A percentile compares a stretch with the other conserved stretches of the same genome.
phyloP scores from a whole-genome alignment of 2,113 vertebrate genomes.

The Corapipo altera region DNA sequence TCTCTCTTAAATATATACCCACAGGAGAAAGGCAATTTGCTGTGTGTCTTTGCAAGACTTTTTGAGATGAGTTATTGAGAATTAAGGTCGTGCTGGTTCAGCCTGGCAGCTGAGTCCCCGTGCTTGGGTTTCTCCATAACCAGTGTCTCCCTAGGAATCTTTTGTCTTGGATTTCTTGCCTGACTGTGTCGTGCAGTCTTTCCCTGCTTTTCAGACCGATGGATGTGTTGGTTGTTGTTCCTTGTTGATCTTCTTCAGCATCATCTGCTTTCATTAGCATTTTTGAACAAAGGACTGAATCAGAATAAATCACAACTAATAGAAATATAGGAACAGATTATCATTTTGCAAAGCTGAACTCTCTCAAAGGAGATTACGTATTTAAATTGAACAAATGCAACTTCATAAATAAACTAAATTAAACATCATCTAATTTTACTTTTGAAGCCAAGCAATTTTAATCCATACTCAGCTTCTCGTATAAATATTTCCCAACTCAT shows the following conservation, averaged over 20 bases:
- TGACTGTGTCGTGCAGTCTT: neutral
- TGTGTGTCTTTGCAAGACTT: neutral
- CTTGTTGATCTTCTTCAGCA: neutral
- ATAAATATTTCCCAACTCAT: slow-evolving; percentile 51
- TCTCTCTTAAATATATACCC: neutral
- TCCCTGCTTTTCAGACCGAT: neutral
- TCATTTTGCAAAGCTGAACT: slow-evolving; percentile 45
- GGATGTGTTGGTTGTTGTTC: neutral
- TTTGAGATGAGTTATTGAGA: neutral
- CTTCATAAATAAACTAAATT: slow-evolving; percentile 66
- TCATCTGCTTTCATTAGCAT: slow-evolving; percentile 59
- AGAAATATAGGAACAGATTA: slow-evolving; percentile 59
- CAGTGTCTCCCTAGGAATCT: neutral
- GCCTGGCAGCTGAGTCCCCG: neutral
- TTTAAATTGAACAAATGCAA: slow-evolving; percentile 64
- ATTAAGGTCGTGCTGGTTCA: neutral
- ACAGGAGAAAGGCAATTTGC: slow-evolving; percentile 3
- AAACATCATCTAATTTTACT: slow-evolving; percentile 61
- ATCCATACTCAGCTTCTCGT: slow-evolving; percentile 21
- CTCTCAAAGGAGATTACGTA: slow-evolving; percentile 55
- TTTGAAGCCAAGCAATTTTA: slow-evolving; percentile 57
- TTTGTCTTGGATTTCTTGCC: neutral
- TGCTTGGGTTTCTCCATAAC: neutral
- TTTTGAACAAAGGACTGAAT: slow-evolving; percentile 56
- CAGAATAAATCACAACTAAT: slow-evolving; percentile 58